These are phyloP conservation scores for Batillaria attramentaria DNA, from an alignment of 1,140 invertebrate genomes.

Conservation along the genomic window DNA sequence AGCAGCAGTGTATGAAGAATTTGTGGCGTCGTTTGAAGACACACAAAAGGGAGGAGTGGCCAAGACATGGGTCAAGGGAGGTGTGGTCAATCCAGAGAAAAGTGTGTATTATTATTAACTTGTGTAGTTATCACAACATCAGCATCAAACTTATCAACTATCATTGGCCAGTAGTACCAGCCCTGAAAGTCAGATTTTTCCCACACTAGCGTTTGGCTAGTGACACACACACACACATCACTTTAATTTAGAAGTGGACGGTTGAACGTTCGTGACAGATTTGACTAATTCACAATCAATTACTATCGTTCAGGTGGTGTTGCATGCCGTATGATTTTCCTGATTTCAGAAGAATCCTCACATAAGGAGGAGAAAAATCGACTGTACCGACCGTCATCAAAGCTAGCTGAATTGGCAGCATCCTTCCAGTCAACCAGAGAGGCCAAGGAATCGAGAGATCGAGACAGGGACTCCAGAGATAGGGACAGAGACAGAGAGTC, in stretches of 20 bases:
- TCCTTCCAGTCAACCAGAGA: constrained; percentile 74
- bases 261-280: no score
- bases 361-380: constrained; percentile 73
- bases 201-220: not conserved
- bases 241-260: no score
- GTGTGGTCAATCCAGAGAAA: constrained; percentile 91
- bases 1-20: constrained; percentile 92
- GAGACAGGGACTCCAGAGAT: constrained; percentile 65
- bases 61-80: constrained; percentile 97
- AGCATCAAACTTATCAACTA: no score
- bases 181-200: constrained; percentile 42
- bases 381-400: constrained; percentile 90
- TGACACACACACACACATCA: not conserved
- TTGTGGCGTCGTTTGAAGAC: constrained; percentile 97
- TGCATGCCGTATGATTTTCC: no score
- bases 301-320: no score
- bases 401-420: constrained; percentile 78
- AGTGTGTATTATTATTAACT: no score
- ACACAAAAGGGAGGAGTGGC: constrained; percentile 78
- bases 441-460: constrained; percentile 81
- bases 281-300: no score
- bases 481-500: constrained; percentile 26
- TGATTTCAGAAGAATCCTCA: constrained; percentile 2
- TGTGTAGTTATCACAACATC: no score
- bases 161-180: no score